A percentile compares a stretch with the other conserved stretches of the same genome.
Evolutionary conservation across 2,113 vertebrate genomes (phyloP).

Genomic region (Daboia siamensis): DNA sequence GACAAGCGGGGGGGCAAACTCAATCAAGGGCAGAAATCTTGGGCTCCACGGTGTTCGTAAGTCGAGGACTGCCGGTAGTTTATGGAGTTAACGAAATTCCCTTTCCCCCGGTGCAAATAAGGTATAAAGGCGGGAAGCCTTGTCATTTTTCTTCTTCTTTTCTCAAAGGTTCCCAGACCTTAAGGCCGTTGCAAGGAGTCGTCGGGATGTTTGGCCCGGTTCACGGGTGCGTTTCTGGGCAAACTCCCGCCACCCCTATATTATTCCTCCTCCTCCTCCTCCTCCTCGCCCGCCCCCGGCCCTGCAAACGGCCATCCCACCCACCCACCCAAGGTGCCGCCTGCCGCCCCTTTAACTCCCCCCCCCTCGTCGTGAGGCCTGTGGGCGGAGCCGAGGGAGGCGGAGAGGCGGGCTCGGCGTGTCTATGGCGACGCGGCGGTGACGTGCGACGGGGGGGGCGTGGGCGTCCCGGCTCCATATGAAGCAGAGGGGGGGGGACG

Average conservation of each 20-base stretch:
- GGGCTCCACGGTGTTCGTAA: not conserved
- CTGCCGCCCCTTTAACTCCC: not conserved
- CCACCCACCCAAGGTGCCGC: not conserved
- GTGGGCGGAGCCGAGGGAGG: constrained; percentile 52
- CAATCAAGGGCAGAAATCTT: not conserved
- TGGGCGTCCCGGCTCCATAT: constrained; percentile 70
- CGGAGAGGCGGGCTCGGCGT: constrained; percentile 62
- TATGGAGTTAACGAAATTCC: not conserved
- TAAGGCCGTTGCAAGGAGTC: not conserved
- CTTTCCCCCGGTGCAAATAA: not conserved
- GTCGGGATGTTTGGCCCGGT: not conserved
- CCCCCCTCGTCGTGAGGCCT: constrained; percentile 40
- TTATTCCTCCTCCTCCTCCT: not conserved
- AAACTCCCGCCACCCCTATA: too few relatives aligned
- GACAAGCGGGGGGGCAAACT: too few relatives aligned
- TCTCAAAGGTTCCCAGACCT: not conserved
- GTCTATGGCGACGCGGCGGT: constrained; percentile 76
- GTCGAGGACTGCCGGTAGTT: not conserved
- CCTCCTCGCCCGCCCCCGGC: not conserved
- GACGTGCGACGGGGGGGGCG: constrained; percentile 68
- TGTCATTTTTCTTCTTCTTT: not conserved
- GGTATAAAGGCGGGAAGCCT: not conserved
- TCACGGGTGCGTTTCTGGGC: not conserved
- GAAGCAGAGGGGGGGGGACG: constrained; percentile 54
- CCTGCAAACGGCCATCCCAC: not conserved